phyloP scores from a whole-genome alignment of 2,888 invertebrate species.

The Coenonympha glycerion region DNA sequence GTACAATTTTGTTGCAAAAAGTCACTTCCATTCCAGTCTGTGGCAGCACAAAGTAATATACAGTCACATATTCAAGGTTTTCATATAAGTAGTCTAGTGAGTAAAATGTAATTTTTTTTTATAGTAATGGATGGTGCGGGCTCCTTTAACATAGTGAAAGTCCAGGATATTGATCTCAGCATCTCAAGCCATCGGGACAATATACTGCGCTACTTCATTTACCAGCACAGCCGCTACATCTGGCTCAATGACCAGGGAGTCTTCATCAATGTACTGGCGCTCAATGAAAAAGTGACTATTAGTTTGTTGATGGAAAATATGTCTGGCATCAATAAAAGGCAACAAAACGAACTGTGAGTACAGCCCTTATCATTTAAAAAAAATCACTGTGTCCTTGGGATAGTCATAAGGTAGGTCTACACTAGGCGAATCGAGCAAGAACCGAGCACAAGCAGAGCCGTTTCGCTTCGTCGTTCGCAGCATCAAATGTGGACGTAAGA shows the following conservation, averaged over 20 bases:
- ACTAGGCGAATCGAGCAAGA: too few species aligned
- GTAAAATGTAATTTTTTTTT: slow-evolving; percentile 31
- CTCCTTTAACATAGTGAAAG: slow-evolving; percentile 57
- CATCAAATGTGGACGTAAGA: too few species aligned
- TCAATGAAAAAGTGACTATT: slow-evolving; percentile 69
- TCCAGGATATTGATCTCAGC: slow-evolving; percentile 61
- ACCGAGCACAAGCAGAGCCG: too few species aligned
- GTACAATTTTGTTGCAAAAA: too few species aligned
- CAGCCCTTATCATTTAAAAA: background rate
- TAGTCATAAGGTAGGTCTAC: too few species aligned
- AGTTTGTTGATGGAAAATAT: slow-evolving; percentile 69
- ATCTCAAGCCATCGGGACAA: slow-evolving; percentile 62
- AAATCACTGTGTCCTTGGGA: too few species aligned
- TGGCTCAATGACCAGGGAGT: slow-evolving; percentile 68
- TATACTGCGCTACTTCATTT: slow-evolving; percentile 70
- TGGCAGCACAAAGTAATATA: too few species aligned
- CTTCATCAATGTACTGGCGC: slow-evolving; percentile 66
- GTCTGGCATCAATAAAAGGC: slow-evolving; percentile 69
- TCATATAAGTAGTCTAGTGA: too few species aligned
- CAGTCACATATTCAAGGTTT: too few species aligned
- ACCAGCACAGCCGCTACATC: slow-evolving; percentile 75
- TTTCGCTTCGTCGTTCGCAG: too few species aligned
- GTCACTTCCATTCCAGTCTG: too few species aligned
- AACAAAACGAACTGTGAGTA: slow-evolving; percentile 77
- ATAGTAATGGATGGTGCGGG: slow-evolving; percentile 70